Percentiles rank a stretch among this genome's conserved stretches.
These are phyloP conservation scores for Chanos chanos DNA, from an alignment of 2,797 vertebrate genomes.

Conservation along the genomic window DNA sequence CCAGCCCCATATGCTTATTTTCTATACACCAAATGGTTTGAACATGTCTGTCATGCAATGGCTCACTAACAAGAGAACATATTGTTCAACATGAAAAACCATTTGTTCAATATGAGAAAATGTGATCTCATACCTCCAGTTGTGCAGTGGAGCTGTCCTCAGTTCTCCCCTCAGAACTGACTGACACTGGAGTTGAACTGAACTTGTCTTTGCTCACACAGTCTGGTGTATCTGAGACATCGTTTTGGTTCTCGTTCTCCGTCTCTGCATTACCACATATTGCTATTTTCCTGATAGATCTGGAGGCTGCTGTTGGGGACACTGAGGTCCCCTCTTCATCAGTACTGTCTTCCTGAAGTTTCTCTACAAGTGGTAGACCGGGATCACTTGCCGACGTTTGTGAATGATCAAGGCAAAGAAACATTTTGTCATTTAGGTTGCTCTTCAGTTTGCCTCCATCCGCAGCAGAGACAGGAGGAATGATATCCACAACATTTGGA, in stretches of 20 bases:
- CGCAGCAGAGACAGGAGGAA: constrained; percentile 1
- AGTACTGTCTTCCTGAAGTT: constrained; percentile 3
- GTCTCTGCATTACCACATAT: constrained; percentile 36
- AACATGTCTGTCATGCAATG: no score
- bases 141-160: constrained; percentile 4
- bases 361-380: background rate
- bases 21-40: no score
- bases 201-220: background rate
- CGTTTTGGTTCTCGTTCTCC: background rate
- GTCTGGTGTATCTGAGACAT: background rate
- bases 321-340: constrained; percentile 25
- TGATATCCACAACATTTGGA: constrained; percentile 20
- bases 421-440: constrained; percentile 16
- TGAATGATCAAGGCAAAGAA: constrained; percentile 14
- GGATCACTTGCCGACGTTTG: background rate
- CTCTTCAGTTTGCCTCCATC: constrained; percentile 25
- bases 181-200: constrained; percentile 4
- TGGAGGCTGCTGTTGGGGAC: constrained; percentile 29
- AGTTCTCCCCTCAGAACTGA: constrained; percentile 5
- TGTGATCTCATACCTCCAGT: constrained; percentile 16
- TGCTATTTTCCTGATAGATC: constrained; percentile 51
- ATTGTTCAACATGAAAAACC: background rate
- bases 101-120: background rate
- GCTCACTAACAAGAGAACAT: no score
- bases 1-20: no score